These are phyloP conservation scores for Gari tellinella DNA, from an alignment of 2,888 invertebrate genomes.

Conservation along the genomic window DNA sequence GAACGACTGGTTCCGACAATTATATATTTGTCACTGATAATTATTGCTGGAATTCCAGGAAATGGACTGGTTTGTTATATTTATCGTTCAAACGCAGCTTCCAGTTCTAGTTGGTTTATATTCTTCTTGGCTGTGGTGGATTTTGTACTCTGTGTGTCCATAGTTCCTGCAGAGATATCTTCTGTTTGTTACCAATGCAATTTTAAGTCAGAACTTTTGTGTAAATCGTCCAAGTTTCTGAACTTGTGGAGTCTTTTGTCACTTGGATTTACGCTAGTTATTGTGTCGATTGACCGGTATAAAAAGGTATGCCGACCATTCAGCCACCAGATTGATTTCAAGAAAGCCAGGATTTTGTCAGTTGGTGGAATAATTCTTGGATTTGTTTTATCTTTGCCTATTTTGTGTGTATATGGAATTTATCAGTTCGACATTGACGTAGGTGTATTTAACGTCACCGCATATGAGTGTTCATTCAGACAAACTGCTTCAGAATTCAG, in stretches of 20 bases:
- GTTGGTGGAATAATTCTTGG: constrained; percentile 32
- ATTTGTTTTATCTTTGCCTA: constrained; percentile 44
- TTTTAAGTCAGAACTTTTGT: constrained; percentile 45
- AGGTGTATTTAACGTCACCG: constrained; percentile 20
- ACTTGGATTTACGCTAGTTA: constrained; percentile 49
- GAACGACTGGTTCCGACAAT: too few species aligned
- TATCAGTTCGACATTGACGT: too few species aligned
- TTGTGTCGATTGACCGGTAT: constrained; percentile 67
- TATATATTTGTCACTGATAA: too few species aligned
- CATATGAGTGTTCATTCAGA: constrained; percentile 49
- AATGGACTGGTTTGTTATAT: too few species aligned
- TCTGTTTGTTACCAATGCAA: constrained; percentile 56
- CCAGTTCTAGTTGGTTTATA: constrained; percentile 64
- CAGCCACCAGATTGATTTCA: constrained; percentile 67
- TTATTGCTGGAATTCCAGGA: too few species aligned
- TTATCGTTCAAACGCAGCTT: too few species aligned
- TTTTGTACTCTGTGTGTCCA: constrained; percentile 55
- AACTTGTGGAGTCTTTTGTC: constrained; percentile 50
- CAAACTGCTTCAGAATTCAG: constrained; percentile 1
- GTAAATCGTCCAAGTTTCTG: constrained; percentile 47
- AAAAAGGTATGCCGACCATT: constrained; percentile 69
- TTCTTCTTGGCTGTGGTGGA: constrained; percentile 62
- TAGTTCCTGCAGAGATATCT: constrained; percentile 59
- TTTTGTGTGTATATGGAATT: constrained; percentile 43
- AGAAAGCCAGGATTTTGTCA: too few species aligned